phyloP scores from a whole-genome alignment of 2,113 vertebrate species.

The Grantiella picta region DNA sequence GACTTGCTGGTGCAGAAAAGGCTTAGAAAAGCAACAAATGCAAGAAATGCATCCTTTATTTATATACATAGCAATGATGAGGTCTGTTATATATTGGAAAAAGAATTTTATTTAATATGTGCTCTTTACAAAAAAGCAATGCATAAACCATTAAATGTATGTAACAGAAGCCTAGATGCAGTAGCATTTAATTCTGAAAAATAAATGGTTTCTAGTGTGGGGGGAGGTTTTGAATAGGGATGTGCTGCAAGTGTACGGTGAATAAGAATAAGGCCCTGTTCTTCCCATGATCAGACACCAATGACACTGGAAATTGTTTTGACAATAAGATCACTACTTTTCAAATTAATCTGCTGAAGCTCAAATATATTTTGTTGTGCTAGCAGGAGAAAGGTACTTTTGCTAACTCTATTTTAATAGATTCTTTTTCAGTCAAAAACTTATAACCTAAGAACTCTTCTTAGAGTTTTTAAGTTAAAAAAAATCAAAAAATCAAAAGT shows the following conservation, averaged over 20 bases:
- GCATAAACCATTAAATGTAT: not conserved
- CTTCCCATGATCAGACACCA: not conserved
- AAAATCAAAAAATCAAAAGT: not conserved
- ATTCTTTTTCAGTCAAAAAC: not conserved
- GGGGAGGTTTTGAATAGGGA: not conserved
- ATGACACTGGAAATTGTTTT: constrained; percentile 9
- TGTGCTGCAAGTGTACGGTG: not conserved
- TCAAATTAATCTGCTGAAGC: not conserved
- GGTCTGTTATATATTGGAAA: not conserved
- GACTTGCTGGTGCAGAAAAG: not conserved
- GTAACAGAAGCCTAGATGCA: not conserved
- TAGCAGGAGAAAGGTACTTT: not conserved
- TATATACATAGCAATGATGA: not conserved
- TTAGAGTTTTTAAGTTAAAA: not conserved
- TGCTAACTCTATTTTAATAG: not conserved
- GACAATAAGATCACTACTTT: not conserved
- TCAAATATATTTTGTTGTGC: not conserved
- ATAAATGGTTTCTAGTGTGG: not conserved
- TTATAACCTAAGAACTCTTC: not conserved
- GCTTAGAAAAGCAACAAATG: not conserved
- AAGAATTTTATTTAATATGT: not conserved
- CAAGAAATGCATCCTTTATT: not conserved
- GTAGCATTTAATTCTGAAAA: not conserved
- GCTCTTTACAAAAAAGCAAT: not conserved
- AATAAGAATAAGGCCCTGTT: not conserved